Evolutionary conservation across 2,888 invertebrate genomes (phyloP), one percentile per base, ranked within the genome.

Genomic region (Meghimatium bilineatum): DNA sequence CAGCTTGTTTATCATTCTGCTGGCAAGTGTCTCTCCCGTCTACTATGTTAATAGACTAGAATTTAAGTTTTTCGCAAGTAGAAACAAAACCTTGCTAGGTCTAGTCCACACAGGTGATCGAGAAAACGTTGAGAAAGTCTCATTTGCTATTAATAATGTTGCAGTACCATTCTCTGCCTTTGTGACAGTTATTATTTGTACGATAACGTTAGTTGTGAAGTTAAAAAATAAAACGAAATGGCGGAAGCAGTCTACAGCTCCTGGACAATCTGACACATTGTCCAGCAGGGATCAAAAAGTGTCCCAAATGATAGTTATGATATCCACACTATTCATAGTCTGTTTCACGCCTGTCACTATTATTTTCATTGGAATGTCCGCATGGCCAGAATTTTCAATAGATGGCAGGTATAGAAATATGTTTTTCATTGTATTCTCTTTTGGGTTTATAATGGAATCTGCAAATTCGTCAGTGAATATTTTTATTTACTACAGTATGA

Each of bases 401-500:
- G 74, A 38, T 12, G 81, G 74, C 10, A 56, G 44, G 26, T 63
- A 81, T 38, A 44, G 36, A 17, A 81, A 81, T 74, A 32, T 74
- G 63, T 74, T 81, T 26, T 32, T 63, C 38, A n/a, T 74, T 36
- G 29, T 72, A 1, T 74, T 74, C 23, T 49, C 52, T 52, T 72
- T 80, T 12, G 60, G 69, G 1, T 80, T 71, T 56, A 69, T 71
- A 10, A 26, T 80, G 38, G 80, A 80, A 29, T 52, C 71, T 12
- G 44, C 72, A 26, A 80, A 80, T 36, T 69, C 80, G 26, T 36
- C 80, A 14, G 36, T 72, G 52, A 80, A 80, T 29, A 72, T 80
- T 29, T 80, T 71, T 69, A 80, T 80, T 71, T 80, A 80, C 56
- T 80, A 80, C 36, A 52, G 56, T 23, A 80, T 80, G 80, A 80